These are phyloP conservation scores for Lepas anatifera DNA, from an alignment of 2,888 invertebrate species.

Conservation along the genomic window DNA sequence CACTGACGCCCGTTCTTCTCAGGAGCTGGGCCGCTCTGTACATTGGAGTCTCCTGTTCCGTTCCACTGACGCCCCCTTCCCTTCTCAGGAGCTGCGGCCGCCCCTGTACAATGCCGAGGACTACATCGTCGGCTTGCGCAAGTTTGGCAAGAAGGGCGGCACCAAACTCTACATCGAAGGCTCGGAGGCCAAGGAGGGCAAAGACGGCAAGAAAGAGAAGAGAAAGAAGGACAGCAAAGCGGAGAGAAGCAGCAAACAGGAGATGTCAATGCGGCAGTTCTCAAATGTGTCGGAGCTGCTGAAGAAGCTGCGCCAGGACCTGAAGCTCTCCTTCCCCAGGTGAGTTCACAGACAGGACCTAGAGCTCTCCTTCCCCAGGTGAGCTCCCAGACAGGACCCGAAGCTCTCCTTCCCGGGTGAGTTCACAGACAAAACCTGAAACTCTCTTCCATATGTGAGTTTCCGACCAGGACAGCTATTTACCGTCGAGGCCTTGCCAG, in stretches of 20 bases:
- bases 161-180: slow-evolving; percentile 17
- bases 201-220: slow-evolving; percentile 16
- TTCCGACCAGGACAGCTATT: no score
- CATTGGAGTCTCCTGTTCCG: no score
- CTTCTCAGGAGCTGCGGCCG: slow-evolving; percentile 46
- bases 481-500: no score
- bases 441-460: neutral
- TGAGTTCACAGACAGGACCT: slow-evolving; percentile 57
- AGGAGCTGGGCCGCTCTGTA: no score
- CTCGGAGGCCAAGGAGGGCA: neutral
- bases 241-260: slow-evolving; percentile 14
- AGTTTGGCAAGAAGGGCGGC: slow-evolving; percentile 27
- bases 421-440: slow-evolving; percentile 56
- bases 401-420: slow-evolving; percentile 79
- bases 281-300: slow-evolving; percentile 78
- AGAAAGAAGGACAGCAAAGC: slow-evolving; percentile 20
- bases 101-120: slow-evolving; percentile 86
- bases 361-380: slow-evolving; percentile 78
- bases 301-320: slow-evolving; percentile 71
- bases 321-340: slow-evolving; percentile 79
- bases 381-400: slow-evolving; percentile 53
- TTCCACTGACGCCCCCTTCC: neutral
- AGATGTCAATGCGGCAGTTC: slow-evolving; percentile 78
- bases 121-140: slow-evolving; percentile 59
- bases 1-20: no score